Percentiles rank a stretch among this genome's conserved stretches.
Evolutionary conservation across 2,113 vertebrate genomes (phyloP).

Genomic region (Pterocles burchelli): DNA sequence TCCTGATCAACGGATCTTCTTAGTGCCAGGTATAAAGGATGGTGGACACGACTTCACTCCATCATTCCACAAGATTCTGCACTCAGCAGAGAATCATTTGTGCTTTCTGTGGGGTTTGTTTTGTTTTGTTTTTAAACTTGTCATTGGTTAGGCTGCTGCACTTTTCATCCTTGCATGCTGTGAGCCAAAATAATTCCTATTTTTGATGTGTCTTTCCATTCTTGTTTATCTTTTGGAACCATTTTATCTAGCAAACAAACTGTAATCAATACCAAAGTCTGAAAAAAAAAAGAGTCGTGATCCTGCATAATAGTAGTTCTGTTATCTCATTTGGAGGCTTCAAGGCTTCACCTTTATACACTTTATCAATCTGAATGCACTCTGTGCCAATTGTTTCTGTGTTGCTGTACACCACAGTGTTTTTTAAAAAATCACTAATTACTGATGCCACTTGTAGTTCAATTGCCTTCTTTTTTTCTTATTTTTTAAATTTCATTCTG

Average conservation of each 20-base stretch:
- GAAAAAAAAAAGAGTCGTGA: neutral
- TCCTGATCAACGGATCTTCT: neutral
- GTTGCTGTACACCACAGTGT: neutral
- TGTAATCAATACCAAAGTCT: neutral
- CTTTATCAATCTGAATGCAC: neutral
- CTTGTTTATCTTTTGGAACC: neutral
- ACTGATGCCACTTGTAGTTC: neutral
- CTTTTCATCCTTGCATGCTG: neutral
- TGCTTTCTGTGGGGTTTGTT: neutral
- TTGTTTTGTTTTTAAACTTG: neutral
- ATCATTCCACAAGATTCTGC: neutral
- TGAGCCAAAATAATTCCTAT: neutral
- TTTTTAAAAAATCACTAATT: neutral
- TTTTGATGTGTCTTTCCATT: neutral
- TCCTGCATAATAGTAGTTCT: neutral
- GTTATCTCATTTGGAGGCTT: neutral
- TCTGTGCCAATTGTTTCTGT: neutral
- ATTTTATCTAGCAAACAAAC: neutral
- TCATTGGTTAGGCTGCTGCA: neutral
- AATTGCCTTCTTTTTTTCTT: neutral
- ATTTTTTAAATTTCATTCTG: neutral
- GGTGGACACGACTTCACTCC: neutral
- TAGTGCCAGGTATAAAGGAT: neutral
- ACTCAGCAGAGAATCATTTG: neutral
- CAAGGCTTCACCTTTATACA: neutral